Base-by-base conservation (phyloP, 2,888 invertebrate species). In the Drosophila gaucha region DNA sequence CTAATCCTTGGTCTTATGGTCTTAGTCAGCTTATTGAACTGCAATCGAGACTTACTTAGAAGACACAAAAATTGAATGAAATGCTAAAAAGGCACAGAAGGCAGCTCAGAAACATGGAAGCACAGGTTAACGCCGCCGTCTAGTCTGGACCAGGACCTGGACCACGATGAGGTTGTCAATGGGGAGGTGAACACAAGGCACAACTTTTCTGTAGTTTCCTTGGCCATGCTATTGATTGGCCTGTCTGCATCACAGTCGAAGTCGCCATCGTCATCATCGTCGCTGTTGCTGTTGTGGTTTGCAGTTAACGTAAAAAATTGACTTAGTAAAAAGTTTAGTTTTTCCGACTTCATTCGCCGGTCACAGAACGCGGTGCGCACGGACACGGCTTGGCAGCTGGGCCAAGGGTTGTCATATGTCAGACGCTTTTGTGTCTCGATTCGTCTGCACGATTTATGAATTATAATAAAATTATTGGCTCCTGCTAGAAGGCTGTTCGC, bases 301-400 rank as follows among this genome's bases (percentile, higher is more conserved):
- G 55, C 77, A 80, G 83, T 60, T 76, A 86, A 74, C 77, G 84
- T 80, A 78, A 66, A 86, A 85, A 80, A 86, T 84, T 85, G 84
- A 85, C 85, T 84, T 84, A 72, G 83, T 79, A 85, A 83, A 80
- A 86, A 79, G 78, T 86, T 83, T 60, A 71, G 63, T 50, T 67
- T 58, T 66, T 77, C 69, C 59, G 65, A 74, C 74, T 77, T 73
- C 65, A 74, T 74, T 69, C 72, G 63, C 68, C 51, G 72, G 64
- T 54, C 67, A 33, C 44, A 30, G 57, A 46, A 16, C 47, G 36
- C 43, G n/a, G 31, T 9, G 26, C 5, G 1, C 44, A 20, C 22
- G 26, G 20, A 14, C 44, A 30, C 18, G 30, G 33, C 30, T n/a
- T 12, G 24, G 38, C 30, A 52, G 51, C 30, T 18, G 39, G 38